Conservation (phyloP, 2,888 invertebrate genomes). For the Boloria selene region DNA sequence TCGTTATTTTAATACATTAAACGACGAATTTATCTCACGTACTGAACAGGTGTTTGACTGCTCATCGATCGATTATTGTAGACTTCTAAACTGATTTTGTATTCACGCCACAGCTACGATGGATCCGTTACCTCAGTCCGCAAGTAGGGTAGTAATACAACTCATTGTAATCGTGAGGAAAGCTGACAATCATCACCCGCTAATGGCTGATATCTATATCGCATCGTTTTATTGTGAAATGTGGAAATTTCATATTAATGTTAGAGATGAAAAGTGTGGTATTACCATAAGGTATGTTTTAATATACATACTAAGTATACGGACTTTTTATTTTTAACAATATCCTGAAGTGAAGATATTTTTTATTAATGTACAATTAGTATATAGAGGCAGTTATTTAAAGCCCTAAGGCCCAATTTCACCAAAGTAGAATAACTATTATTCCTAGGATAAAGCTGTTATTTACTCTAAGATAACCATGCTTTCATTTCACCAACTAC, state of each 20-base stretch:
- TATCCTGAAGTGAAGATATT: too few relatives aligned
- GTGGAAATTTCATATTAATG: not conserved
- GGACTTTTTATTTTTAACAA: too few relatives aligned
- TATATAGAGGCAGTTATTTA: too few relatives aligned
- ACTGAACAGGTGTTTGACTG: constrained; percentile 14
- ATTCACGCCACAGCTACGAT: constrained; percentile 57
- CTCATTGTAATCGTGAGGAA: constrained; percentile 46
- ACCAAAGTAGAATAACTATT: too few relatives aligned
- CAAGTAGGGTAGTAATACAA: constrained; percentile 65
- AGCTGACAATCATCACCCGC: constrained; percentile 45
- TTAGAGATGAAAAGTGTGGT: too few relatives aligned
- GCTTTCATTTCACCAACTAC: too few relatives aligned
- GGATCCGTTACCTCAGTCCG: constrained; percentile 65
- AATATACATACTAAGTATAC: too few relatives aligned
- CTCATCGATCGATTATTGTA: constrained; percentile 14
- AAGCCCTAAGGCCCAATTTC: too few relatives aligned
- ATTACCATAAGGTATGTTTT: too few relatives aligned
- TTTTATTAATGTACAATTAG: too few relatives aligned
- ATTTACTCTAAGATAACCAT: too few relatives aligned
- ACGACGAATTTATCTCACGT: constrained; percentile 11
- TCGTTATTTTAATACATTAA: constrained; percentile 1
- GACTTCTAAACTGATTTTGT: constrained; percentile 44
- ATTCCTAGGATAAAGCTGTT: too few relatives aligned
- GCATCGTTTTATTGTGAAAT: not conserved
- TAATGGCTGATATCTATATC: constrained; percentile 5